These are phyloP conservation scores for Lepidonotus clava DNA, from an alignment of 2,888 invertebrate species.

Conservation along the genomic window DNA sequence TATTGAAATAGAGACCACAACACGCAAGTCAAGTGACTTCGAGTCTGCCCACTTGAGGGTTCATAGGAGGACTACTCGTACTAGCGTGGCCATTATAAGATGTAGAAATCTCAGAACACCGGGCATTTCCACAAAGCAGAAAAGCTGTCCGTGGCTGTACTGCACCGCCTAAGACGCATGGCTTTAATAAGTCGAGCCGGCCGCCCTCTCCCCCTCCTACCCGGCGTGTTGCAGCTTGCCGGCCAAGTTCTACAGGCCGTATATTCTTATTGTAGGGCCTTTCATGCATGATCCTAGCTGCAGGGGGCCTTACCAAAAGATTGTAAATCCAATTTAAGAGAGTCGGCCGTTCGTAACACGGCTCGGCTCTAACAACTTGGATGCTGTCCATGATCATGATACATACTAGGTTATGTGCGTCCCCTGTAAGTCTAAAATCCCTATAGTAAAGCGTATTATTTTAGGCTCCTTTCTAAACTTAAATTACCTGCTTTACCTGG, in stretches of 20 bases:
- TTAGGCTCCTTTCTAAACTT: neutral
- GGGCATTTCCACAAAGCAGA: neutral
- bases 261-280: neutral
- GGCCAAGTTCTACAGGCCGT: neutral
- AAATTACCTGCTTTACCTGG: too few species aligned
- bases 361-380: conserved; percentile 7
- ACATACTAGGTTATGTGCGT: neutral
- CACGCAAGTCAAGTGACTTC: neutral
- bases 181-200: neutral
- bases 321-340: conserved; percentile 36
- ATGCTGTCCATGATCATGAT: neutral
- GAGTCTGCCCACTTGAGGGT: neutral
- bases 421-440: neutral
- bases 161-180: neutral
- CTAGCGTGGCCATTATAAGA: neutral
- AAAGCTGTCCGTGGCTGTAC: conserved; percentile 62
- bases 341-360: neutral
- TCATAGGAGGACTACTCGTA: neutral
- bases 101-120: neutral
- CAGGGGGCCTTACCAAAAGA: neutral
- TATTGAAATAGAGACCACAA: too few species aligned
- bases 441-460: neutral
- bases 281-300: neutral
- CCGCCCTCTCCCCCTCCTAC: neutral
- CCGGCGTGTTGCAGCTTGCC: neutral